Evolutionary conservation across 1,140 invertebrate genomes (phyloP), one percentile per base, ranked within the genome.

Genomic region (Neotoxoptera formosana): DNA sequence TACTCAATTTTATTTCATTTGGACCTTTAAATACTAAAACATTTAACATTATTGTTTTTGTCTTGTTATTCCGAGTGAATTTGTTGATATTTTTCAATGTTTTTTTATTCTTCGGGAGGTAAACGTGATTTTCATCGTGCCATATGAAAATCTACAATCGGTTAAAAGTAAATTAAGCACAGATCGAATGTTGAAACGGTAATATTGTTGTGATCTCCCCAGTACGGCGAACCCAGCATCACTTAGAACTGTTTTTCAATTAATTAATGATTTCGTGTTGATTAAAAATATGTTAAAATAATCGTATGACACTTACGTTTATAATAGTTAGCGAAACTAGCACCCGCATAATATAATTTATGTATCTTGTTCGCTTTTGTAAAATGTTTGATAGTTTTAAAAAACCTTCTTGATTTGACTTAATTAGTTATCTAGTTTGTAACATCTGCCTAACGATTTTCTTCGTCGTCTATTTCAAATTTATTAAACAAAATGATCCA

Each of bases 401-500:
- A 48, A 87, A 30, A 87, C 30, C 11, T 48, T n/a, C 11, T 48
- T n/a, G 60, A 87, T 6, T 88, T n/a, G 17, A 88, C 86, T 88
- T 51, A 21, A 88, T 48, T 88, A 88, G 86, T 30, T 20, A 56
- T 36, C 21, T 56, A 2, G 48, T 56, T 23, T 36, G 51, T 53
- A 87, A 87, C 25, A 34, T 88, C 30, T 34, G 30, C 8, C 48
- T 34, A 88, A 53, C 14, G 34, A 53, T 53, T 34, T 47, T 88
- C 17, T 51, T 53, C 20, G 9, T 53, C 30, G 34, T 53, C 34
- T 34, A 56, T 89, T 89, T 89, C n/a, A 89, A 89, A 89, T 89
- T 36, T 34, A 36, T 89, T 89, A 89, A 53, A 89, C 34, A 36
- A 89, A 89, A 89, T 89, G 21, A 53, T 53, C 6, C 67, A 47